phyloP scores from a whole-genome alignment of 1,140 invertebrate species.

The honey bee (Apis mellifera) region Amel_HAv3.1 CM009931.2:17116501-17117000 shows the following conservation, averaged over 20 bases:
- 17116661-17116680: background rate
- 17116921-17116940: too few relatives aligned
- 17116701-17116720: background rate
- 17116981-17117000: background rate
- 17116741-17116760: background rate
- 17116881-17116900: too few relatives aligned
- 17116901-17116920: too few relatives aligned
- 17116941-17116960: background rate
- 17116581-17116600: constrained; percentile 32
- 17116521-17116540: constrained; percentile 7
- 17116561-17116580: constrained; percentile 20
- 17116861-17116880: too few relatives aligned
- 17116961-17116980: background rate
- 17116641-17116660: constrained; percentile 2
- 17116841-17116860: background rate
- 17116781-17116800: background rate
- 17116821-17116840: background rate
- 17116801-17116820: background rate
- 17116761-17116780: background rate
- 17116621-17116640: constrained; percentile 25
- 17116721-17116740: background rate
- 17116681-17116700: background rate
- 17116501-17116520: constrained; percentile 4
- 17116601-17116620: background rate
- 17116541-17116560: background rate